Conservation (phyloP, 2,797 vertebrate genomes). For the Spinibarbus caldwelli region DNA sequence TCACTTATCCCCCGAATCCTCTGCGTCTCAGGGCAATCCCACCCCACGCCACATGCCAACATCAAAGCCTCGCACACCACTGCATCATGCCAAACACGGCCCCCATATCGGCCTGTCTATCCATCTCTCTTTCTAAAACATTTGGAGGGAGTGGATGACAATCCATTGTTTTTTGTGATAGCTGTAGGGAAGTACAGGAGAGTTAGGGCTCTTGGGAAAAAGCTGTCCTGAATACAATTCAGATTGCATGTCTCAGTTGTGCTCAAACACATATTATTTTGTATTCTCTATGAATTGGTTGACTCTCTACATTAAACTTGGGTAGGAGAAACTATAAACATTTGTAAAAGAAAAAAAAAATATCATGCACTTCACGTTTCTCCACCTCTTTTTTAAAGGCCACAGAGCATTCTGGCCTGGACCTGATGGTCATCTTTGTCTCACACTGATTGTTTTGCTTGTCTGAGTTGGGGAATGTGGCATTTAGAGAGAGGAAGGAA, state of each 20-base stretch:
- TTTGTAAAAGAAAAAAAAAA: background rate
- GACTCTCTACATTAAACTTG: background rate
- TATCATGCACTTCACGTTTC: background rate
- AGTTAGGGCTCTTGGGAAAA: slow-evolving; percentile 12
- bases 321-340: no score
- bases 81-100: slow-evolving; percentile 15
- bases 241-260: slow-evolving; percentile 4
- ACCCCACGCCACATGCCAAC: slow-evolving; percentile 36
- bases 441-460: slow-evolving; percentile 38
- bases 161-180: background rate
- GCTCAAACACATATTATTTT: slow-evolving; percentile 8
- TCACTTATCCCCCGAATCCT: slow-evolving; percentile 41
- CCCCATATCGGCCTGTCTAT: slow-evolving; percentile 15
- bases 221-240: background rate
- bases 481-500: slow-evolving; percentile 42
- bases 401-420: background rate
- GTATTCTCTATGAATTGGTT: slow-evolving; percentile 4
- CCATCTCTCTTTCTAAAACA: slow-evolving; percentile 28
- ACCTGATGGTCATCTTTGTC: slow-evolving; percentile 23
- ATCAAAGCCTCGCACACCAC: slow-evolving; percentile 31
- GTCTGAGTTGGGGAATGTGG: slow-evolving; percentile 38
- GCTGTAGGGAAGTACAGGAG: slow-evolving; percentile 24
- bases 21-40: slow-evolving; percentile 39
- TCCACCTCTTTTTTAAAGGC: background rate
- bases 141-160: background rate